Percentiles rank a stretch among this genome's conserved stretches.
These are phyloP conservation scores for Blennius ocellaris DNA, from an alignment of 2,113 vertebrate species.

Conservation along the genomic window DNA sequence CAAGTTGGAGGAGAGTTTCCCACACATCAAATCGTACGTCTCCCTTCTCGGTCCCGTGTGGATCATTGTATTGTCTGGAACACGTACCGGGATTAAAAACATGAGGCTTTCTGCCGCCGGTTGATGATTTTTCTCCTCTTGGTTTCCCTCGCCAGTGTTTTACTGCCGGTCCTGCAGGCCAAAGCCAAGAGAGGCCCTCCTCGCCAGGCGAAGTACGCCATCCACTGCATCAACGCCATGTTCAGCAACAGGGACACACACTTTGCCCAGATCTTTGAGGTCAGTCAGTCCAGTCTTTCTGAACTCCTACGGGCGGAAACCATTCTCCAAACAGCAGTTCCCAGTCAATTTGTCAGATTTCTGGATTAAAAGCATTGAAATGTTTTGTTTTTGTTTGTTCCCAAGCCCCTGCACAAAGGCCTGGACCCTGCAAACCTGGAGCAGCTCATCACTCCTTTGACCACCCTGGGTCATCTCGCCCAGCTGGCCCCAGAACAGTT, in stretches of 20 bases:
- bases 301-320: too few species aligned
- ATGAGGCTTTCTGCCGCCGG: neutral
- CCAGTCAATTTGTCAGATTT: neutral
- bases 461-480: conserved; percentile 96
- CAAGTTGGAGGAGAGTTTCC: conserved; percentile 97
- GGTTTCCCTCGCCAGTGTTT: conserved; percentile 84
- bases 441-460: conserved; percentile 94
- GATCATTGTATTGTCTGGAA: neutral
- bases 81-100: neutral
- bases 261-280: conserved; percentile 99
- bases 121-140: conserved; percentile 10
- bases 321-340: too few species aligned
- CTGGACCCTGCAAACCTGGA: conserved; percentile 96
- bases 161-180: conserved; percentile 96
- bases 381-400: neutral
- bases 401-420: conserved; percentile 95
- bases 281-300: conserved; percentile 63
- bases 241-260: conserved; percentile 98
- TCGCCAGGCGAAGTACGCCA: conserved; percentile 97
- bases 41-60: neutral
- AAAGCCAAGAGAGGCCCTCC: conserved; percentile 97
- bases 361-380: neutral
- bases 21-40: conserved; percentile 97
- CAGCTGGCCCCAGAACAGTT: conserved; percentile 97
- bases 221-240: conserved; percentile 98